These are phyloP conservation scores for Coendou prehensilis DNA, from an alignment of 2,797 vertebrate species.

Conservation along the genomic window DNA sequence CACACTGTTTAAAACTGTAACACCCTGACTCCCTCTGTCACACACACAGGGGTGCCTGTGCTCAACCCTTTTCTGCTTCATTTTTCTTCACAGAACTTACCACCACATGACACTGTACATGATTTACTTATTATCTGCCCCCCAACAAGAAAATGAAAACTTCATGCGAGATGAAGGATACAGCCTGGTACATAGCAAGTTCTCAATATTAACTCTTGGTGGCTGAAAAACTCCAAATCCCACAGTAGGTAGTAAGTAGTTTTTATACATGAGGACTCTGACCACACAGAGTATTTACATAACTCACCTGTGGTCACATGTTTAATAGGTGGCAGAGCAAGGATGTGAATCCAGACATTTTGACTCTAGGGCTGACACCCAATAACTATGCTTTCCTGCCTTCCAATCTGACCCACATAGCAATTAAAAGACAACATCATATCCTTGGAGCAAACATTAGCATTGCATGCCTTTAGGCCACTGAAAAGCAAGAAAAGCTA, in stretches of 20 bases:
- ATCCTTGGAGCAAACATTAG: neutral
- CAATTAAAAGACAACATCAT: neutral
- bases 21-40: no score
- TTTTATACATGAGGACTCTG: neutral
- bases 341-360: neutral
- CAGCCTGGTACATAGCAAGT: neutral
- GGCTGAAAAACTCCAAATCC: neutral
- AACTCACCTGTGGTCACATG: neutral
- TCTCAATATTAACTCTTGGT: neutral
- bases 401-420: neutral
- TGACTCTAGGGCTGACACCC: neutral
- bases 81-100: neutral
- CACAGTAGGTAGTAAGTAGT: neutral
- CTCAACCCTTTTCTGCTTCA: neutral
- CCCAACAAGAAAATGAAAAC: neutral
- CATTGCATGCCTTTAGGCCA: neutral
- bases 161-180: neutral
- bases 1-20: neutral
- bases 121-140: neutral
- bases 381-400: neutral
- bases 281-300: neutral
- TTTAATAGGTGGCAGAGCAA: neutral
- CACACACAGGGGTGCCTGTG: neutral
- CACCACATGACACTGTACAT: neutral
- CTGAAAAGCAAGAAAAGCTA: constrained; percentile 17